A percentile compares a stretch with the other conserved stretches of the same genome.
phyloP scores from a whole-genome alignment of 2,113 vertebrate species.

The Serinus canaria region DNA sequence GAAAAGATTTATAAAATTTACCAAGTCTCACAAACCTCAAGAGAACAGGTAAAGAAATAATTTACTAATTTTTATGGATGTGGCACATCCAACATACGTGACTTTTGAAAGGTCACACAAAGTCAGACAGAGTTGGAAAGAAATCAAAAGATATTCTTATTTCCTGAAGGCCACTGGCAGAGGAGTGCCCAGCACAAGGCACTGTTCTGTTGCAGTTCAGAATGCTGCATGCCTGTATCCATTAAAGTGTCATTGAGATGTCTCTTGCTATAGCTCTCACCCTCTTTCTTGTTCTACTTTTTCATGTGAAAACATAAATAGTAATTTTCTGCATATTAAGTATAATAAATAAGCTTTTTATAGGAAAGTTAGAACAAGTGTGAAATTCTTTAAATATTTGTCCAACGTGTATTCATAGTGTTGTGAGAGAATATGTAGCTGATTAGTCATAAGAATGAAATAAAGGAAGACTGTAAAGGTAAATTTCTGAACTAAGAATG shows the following conservation, averaged over 20 bases:
- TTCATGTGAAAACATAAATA: neutral
- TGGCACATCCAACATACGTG: neutral
- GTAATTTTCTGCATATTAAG: neutral
- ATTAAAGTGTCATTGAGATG: neutral
- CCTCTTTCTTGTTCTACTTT: neutral
- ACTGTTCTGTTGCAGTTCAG: neutral
- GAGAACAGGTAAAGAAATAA: slow-evolving; percentile 6
- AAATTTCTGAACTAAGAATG: neutral
- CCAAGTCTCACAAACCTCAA: slow-evolving; percentile 15
- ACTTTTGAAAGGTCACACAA: slow-evolving; percentile 24
- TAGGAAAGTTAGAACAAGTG: neutral
- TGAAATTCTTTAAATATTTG: neutral
- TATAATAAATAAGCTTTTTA: neutral
- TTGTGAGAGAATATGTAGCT: neutral
- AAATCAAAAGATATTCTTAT: neutral
- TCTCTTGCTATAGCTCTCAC: neutral
- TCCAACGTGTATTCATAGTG: neutral
- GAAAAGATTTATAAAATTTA: slow-evolving; percentile 23
- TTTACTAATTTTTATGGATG: slow-evolving; percentile 45
- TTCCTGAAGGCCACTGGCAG: neutral
- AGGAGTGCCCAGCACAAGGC: neutral
- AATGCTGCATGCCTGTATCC: neutral
- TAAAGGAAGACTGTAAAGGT: neutral
- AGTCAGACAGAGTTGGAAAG: neutral
- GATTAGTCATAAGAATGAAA: neutral